Percentiles rank a stretch among this genome's conserved stretches.
Evolutionary conservation across 2,113 vertebrate genomes (phyloP).

Genomic region (Vicugna pacos): DNA sequence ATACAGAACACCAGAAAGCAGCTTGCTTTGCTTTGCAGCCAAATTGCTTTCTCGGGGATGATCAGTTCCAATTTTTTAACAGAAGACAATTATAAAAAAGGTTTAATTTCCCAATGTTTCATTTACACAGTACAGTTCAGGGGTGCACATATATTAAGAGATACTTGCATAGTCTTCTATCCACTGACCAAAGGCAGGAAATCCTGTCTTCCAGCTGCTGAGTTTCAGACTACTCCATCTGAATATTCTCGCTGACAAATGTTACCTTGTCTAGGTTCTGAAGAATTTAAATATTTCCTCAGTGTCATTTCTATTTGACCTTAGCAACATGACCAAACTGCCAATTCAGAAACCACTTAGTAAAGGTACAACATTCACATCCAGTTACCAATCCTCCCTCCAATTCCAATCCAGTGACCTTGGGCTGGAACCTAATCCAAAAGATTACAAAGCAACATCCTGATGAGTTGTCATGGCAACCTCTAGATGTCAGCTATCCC

Average conservation of each 20-base stretch:
- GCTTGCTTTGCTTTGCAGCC: conserved; percentile 13
- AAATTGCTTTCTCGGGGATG: conserved; percentile 42
- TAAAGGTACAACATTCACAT: conserved; percentile 45
- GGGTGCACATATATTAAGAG: not conserved
- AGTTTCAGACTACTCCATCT: conserved; percentile 47
- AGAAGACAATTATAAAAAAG: not conserved
- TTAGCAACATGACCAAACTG: conserved; percentile 52
- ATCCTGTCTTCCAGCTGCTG: conserved; percentile 66
- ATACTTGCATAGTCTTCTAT: conserved; percentile 31
- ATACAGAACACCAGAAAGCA: conserved; percentile 23
- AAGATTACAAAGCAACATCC: conserved; percentile 77
- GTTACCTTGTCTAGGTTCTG: conserved; percentile 60
- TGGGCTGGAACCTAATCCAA: conserved; percentile 72
- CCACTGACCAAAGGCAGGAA: conserved; percentile 63
- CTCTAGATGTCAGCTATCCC: conserved; percentile 67
- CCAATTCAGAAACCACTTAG: conserved; percentile 55
- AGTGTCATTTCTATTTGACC: conserved; percentile 60
- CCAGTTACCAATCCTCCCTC: conserved; percentile 8
- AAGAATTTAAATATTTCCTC: conserved; percentile 70
- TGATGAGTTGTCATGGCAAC: conserved; percentile 80
- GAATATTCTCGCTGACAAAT: conserved; percentile 66
- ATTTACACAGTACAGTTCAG: not conserved
- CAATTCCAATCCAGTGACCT: conserved; percentile 63
- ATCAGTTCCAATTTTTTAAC: conserved; percentile 38
- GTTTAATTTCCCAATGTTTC: conserved; percentile 40